Base-by-base conservation (phyloP, 2,888 invertebrate species). In the Stenolophus ochropezus region DNA sequence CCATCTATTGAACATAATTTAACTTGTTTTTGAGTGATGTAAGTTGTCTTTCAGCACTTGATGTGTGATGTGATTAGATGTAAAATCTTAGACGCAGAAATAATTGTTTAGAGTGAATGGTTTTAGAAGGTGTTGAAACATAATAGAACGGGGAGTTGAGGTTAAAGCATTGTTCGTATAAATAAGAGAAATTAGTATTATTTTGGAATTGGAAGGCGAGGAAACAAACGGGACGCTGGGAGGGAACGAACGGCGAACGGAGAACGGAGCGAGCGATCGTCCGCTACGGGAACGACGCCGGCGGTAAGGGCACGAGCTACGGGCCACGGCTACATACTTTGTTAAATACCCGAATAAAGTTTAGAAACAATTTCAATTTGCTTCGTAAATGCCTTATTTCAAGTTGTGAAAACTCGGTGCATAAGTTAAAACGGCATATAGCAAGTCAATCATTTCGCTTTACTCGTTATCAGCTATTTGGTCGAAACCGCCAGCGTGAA, bases 391-490 rank as follows among this genome's bases (percentile, higher is more conserved):
- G 80, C 80, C 80, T 80, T 80, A 80, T 80, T 80, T 80, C 47
- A 80, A 80, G 33, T 80, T 80, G 80, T 80, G 80, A 80, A 80
- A 80, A 80, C 80, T 80, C 80, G 56, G 80, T 80, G 80, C 80
- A 80, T 80, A 80, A 80, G 80, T 80, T 80, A 80, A 80, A 80
- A 80, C 73, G 80, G 80, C 80, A 80, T 80, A 73, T 80, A 85
- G 86, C 86, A 86, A 87, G 87, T 88, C 87, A 88, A 88, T 88
- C 88, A 87, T 88, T 88, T 87, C 84, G 85, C 84, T 85, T 86
- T 85, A 85, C 83, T 84, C 84, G 84, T 80, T 75, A 76, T 76
- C 76, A 78, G 81, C 76, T 76, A 80, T 82, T 71, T 76, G 56
- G 86, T 84, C 84, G 86, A 85, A 84, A 86, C 86, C 86, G 86